Conservation (phyloP, 2,888 invertebrate species). For the Pollenia angustigena region DNA sequence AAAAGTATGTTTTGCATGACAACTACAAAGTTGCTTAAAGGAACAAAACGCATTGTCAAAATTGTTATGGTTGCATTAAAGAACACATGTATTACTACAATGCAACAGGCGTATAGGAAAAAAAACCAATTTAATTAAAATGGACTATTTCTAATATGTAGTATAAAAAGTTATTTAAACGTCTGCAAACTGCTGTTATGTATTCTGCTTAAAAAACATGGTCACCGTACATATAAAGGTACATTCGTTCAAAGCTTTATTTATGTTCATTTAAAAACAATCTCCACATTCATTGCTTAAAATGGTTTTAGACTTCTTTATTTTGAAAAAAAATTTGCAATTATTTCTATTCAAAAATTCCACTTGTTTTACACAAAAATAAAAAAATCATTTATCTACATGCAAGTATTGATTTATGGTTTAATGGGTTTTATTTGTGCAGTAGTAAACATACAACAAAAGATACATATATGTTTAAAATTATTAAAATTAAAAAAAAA, state of each 20-base stretch:
- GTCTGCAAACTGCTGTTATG: too few species aligned
- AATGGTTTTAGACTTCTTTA: neutral
- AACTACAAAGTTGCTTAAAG: too few species aligned
- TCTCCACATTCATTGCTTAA: conserved; percentile 1
- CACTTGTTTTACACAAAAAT: conserved; percentile 32
- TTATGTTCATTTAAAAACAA: conserved; percentile 28
- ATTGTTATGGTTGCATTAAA: too few species aligned
- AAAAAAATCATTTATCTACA: neutral
- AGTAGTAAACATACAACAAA: conserved; percentile 15
- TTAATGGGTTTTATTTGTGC: conserved; percentile 47
- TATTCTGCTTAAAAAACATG: too few species aligned
- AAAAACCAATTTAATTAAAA: too few species aligned
- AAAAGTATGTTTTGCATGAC: too few species aligned
- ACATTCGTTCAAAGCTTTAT: neutral
- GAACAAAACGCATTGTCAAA: too few species aligned
- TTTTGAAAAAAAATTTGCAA: conserved; percentile 22
- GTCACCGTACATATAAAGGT: neutral
- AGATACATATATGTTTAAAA: neutral
- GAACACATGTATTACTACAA: too few species aligned
- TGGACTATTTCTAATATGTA: too few species aligned
- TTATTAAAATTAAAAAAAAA: neutral
- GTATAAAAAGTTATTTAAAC: too few species aligned
- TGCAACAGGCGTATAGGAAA: too few species aligned
- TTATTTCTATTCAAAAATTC: conserved; percentile 36
- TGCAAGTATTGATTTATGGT: conserved; percentile 12